Conservation (phyloP, 2,888 invertebrate genomes). For the Galeruca laticollis region DNA sequence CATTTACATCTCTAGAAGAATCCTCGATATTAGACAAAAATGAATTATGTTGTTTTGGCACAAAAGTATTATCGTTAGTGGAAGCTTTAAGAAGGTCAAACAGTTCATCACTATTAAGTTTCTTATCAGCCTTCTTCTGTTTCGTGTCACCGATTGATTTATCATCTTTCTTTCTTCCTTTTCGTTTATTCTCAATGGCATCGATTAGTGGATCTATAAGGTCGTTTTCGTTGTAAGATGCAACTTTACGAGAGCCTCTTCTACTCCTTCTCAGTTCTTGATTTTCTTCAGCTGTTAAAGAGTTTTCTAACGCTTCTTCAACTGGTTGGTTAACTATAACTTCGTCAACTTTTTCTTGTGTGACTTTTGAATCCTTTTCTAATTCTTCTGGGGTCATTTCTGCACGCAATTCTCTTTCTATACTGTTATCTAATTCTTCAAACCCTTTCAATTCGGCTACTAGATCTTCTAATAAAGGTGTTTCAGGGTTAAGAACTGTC, state of each 20-base stretch:
- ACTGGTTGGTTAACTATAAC: not conserved
- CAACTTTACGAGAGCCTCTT: conserved; percentile 55
- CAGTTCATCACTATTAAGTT: conserved; percentile 56
- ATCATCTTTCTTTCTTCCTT: conserved; percentile 41
- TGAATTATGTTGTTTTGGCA: conserved; percentile 48
- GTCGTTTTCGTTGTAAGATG: conserved; percentile 60
- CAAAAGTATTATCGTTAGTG: conserved; percentile 46
- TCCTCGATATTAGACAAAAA: conserved; percentile 49
- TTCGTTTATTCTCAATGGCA: conserved; percentile 45
- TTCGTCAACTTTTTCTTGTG: conserved; percentile 8
- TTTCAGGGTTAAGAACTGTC: conserved; percentile 27
- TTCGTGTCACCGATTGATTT: conserved; percentile 25
- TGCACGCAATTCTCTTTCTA: conserved; percentile 44
- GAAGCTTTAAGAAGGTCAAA: conserved; percentile 58
- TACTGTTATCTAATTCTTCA: conserved; percentile 48
- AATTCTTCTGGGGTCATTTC: conserved; percentile 27
- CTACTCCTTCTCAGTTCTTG: conserved; percentile 54
- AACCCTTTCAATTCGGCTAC: conserved; percentile 43
- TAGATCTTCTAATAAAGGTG: conserved; percentile 40
- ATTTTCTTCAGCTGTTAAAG: conserved; percentile 33
- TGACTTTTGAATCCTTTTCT: not conserved
- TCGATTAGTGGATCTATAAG: conserved; percentile 56
- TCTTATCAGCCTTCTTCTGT: conserved; percentile 45
- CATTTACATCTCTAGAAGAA: conserved; percentile 48
- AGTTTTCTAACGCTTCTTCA: conserved; percentile 3